A percentile compares a stretch with the other conserved stretches of the same genome.
phyloP scores from a whole-genome alignment of 37 sponge, comb jelly and placozoan genomes.

The Spongilla lacustris region DNA sequence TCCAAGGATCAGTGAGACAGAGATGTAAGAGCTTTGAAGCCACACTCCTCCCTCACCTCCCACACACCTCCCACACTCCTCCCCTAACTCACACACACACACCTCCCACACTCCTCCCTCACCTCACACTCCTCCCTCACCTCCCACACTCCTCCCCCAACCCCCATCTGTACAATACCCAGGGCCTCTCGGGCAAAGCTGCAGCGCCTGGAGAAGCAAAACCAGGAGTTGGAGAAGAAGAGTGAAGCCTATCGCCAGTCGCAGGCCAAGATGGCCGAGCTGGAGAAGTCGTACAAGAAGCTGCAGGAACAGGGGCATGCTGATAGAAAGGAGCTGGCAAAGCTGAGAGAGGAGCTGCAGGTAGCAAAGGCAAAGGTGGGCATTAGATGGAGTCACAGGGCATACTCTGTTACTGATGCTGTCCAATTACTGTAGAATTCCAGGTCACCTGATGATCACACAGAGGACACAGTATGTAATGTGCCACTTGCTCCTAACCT shows the following conservation, averaged over 20 bases:
- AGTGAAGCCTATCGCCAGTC: slow-evolving; percentile 64
- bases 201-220: slow-evolving; percentile 83
- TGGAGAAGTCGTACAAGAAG: slow-evolving; percentile 76
- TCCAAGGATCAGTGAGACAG: slow-evolving; percentile 63
- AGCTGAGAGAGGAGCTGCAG: slow-evolving; percentile 74
- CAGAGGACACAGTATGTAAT: slow-evolving; percentile 1
- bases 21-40: slow-evolving; percentile 53
- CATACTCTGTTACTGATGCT: background rate
- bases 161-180: background rate
- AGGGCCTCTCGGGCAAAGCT: slow-evolving; percentile 86
- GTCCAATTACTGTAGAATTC: background rate
- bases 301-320: slow-evolving; percentile 53
- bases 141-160: background rate
- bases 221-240: slow-evolving; percentile 75
- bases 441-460: background rate
- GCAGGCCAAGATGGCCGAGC: slow-evolving; percentile 79
- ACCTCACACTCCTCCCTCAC: background rate
- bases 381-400: background rate
- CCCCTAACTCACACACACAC: background rate
- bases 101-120: background rate
- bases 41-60: background rate
- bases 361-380: slow-evolving; percentile 35
- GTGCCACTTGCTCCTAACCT: too few relatives aligned
- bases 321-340: slow-evolving; percentile 65
- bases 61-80: background rate